Conservation (phyloP, 2,797 vertebrate genomes). For the Acipenser ruthenus region DNA sequence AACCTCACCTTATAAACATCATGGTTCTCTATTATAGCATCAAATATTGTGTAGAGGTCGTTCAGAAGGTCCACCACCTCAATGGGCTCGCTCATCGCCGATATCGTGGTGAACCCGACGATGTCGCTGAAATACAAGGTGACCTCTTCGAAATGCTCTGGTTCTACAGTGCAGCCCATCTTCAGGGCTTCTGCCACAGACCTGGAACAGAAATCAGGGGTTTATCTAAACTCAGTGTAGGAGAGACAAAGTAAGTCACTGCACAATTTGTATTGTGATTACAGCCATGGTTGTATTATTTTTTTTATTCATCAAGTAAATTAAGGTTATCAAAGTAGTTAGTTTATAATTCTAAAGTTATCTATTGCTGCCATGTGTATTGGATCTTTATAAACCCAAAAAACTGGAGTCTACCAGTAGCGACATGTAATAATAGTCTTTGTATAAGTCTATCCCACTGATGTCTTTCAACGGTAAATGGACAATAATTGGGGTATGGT, state of each 20-base stretch:
- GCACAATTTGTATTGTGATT: too few species aligned
- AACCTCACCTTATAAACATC: constrained; percentile 64
- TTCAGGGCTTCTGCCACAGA: constrained; percentile 62
- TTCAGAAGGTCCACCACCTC: constrained; percentile 71
- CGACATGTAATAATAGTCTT: too few species aligned
- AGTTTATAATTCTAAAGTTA: too few species aligned
- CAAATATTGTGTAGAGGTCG: constrained; percentile 65
- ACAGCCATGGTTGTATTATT: too few species aligned
- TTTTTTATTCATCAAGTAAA: too few species aligned
- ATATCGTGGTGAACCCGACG: constrained; percentile 70
- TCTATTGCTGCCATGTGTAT: too few species aligned
- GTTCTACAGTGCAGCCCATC: constrained; percentile 49
- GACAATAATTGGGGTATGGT: too few species aligned
- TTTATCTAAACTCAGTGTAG: neutral
- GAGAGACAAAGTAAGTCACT: neutral
- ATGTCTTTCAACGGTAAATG: too few species aligned
- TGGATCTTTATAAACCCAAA: too few species aligned
- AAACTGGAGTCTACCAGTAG: too few species aligned
- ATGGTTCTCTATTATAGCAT: constrained; percentile 62
- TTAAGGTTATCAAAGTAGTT: too few species aligned
- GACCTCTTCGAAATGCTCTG: constrained; percentile 59
- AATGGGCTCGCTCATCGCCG: constrained; percentile 65
- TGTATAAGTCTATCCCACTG: too few species aligned
- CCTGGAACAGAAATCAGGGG: constrained; percentile 29
- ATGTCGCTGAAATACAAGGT: constrained; percentile 69